These are phyloP conservation scores for Oceanites oceanicus DNA, from an alignment of 2,113 vertebrate genomes.

Conservation along the genomic window DNA sequence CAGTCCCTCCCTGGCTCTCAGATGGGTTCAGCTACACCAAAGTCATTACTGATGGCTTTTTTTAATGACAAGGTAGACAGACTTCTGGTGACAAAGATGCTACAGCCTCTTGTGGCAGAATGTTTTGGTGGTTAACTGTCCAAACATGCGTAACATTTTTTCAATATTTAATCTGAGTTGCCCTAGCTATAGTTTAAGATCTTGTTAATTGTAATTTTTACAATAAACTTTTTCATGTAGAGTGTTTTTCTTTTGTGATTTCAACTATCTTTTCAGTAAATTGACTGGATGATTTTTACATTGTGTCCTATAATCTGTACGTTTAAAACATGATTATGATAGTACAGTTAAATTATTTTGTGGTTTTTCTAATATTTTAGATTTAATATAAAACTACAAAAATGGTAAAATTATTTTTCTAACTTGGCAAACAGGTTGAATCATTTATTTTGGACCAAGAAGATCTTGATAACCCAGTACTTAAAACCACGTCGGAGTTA, in stretches of 20 bases:
- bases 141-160: background rate
- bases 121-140: background rate
- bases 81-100: background rate
- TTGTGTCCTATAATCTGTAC: background rate
- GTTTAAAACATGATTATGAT: background rate
- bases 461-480: slow-evolving; percentile 97
- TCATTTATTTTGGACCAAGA: slow-evolving; percentile 99
- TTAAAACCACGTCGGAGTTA: slow-evolving; percentile 97
- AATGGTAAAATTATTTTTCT: slow-evolving; percentile 28
- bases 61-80: background rate
- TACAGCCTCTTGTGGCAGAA: background rate
- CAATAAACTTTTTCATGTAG: background rate
- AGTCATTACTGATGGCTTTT: background rate
- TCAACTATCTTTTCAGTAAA: background rate
- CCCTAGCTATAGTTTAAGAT: background rate
- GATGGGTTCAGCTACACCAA: background rate
- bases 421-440: slow-evolving; percentile 85
- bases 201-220: background rate
- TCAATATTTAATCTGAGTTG: background rate
- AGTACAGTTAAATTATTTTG: background rate
- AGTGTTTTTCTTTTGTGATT: background rate
- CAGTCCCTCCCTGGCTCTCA: background rate
- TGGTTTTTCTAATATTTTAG: background rate
- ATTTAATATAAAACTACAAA: background rate
- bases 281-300: background rate